Evolutionary conservation across 2,797 vertebrate genomes (phyloP).

Genomic region (Hozukius guyotensis): DNA sequence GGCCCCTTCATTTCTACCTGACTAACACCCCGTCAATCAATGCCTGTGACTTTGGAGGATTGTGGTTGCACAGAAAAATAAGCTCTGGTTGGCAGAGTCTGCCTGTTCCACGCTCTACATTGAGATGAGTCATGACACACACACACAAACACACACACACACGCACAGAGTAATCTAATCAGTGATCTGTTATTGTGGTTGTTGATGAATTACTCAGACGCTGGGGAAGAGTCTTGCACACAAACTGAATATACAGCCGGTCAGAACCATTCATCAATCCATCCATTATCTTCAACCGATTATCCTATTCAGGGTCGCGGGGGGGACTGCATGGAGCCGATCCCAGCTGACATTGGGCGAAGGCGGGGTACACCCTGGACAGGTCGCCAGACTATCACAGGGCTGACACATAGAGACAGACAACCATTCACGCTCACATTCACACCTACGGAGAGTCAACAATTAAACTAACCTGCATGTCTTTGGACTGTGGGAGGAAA

Average conservation of each 20-base stretch:
- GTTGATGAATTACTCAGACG: conserved; percentile 48
- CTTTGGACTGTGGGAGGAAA: too few species aligned
- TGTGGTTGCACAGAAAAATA: conserved; percentile 12
- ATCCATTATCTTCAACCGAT: too few species aligned
- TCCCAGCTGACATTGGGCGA: too few species aligned
- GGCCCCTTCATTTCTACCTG: conserved; percentile 29
- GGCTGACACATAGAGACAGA: too few species aligned
- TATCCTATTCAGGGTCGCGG: too few species aligned
- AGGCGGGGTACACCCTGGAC: too few species aligned
- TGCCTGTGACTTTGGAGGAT: conserved; percentile 10
- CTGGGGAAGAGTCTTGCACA: neutral
- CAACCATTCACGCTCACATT: too few species aligned
- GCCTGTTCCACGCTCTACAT: neutral
- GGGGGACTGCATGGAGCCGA: too few species aligned
- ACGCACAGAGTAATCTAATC: conserved; percentile 22
- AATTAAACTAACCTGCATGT: too few species aligned
- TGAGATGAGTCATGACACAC: conserved; percentile 3
- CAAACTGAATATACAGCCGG: conserved; percentile 7
- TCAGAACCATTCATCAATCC: neutral
- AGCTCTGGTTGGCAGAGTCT: conserved; percentile 1
- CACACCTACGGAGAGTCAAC: too few species aligned
- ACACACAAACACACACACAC: neutral
- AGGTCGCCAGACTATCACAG: too few species aligned
- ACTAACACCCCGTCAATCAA: conserved; percentile 9
- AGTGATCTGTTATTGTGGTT: conserved; percentile 28